A percentile compares a stretch with the other conserved stretches of the same genome.
Conservation (phyloP, 2,888 invertebrate genomes). For the Timema podura region DNA sequence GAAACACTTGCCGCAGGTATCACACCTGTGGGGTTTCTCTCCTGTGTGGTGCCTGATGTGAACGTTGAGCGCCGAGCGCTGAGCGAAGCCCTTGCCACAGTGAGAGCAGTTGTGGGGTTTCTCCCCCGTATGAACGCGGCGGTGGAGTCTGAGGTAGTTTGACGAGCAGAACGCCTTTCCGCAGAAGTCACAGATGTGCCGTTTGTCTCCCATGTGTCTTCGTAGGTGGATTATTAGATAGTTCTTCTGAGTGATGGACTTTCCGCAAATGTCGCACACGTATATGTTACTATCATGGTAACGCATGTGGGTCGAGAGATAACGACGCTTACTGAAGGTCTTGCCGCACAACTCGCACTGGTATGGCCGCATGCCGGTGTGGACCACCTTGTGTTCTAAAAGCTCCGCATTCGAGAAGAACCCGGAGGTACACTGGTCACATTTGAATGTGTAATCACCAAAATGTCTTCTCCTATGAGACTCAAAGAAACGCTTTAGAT, state of each 20-base stretch:
- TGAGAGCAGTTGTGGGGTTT: neutral
- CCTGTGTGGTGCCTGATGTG: conserved; percentile 59
- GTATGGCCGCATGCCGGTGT: conserved; percentile 23
- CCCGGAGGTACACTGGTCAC: conserved; percentile 19
- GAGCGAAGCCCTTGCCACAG: conserved; percentile 12
- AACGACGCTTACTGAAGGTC: conserved; percentile 7
- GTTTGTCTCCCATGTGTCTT: conserved; percentile 28
- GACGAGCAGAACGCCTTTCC: conserved; percentile 37
- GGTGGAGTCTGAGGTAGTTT: neutral
- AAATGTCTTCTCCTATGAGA: conserved; percentile 10
- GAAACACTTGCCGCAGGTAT: too few species aligned
- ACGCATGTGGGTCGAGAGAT: conserved; percentile 10
- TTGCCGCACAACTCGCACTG: conserved; percentile 9
- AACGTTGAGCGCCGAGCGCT: conserved; percentile 43
- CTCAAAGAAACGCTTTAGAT: neutral
- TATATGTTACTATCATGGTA: conserved; percentile 7
- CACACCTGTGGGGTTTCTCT: conserved; percentile 58
- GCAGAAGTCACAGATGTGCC: conserved; percentile 40
- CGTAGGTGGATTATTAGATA: conserved; percentile 30
- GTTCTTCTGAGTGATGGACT: conserved; percentile 25
- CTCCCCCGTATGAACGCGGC: conserved; percentile 2
- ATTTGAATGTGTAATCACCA: conserved; percentile 17
- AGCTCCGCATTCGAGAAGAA: conserved; percentile 27
- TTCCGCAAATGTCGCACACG: conserved; percentile 27
- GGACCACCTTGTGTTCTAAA: conserved; percentile 26